phyloP scores from a whole-genome alignment of 2,888 invertebrate species.

The Miltochrista miniata region DNA sequence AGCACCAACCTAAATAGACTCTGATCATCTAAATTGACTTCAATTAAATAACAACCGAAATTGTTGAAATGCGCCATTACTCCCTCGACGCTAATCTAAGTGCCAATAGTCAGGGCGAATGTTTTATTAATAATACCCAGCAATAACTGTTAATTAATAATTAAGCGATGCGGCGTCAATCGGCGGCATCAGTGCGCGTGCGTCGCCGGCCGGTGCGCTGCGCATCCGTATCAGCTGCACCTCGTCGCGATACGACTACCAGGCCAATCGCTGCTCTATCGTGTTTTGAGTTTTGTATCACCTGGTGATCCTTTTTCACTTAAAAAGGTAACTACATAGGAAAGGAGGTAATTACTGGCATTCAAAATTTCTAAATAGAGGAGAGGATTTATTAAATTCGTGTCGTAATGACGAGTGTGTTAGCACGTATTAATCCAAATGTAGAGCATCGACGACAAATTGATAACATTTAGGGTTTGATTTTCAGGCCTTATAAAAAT shows the following conservation, averaged over 20 bases:
- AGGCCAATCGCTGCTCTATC: no score
- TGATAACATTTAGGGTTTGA: background rate
- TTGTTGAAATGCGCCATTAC: slow-evolving; percentile 84
- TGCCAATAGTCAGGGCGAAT: slow-evolving; percentile 82
- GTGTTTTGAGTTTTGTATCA: no score
- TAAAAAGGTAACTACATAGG: no score
- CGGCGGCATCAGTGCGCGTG: slow-evolving; percentile 61
- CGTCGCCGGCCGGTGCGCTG: slow-evolving; percentile 35
- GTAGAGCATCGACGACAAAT: background rate
- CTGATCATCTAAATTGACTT: slow-evolving; percentile 85
- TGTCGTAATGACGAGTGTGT: background rate
- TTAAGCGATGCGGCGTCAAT: slow-evolving; percentile 68
- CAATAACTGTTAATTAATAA: slow-evolving; percentile 80
- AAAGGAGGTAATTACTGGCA: no score
- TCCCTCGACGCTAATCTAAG: slow-evolving; percentile 83
- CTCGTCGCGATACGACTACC: background rate
- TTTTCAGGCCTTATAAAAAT: background rate
- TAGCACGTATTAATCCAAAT: background rate
- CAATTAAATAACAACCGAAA: slow-evolving; percentile 85
- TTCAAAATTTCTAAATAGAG: background rate
- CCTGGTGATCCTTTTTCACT: no score
- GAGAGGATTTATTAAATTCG: background rate
- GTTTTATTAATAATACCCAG: slow-evolving; percentile 80
- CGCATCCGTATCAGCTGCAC: slow-evolving; percentile 20
- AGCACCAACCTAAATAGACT: slow-evolving; percentile 84